phyloP scores from a whole-genome alignment of 2,888 invertebrate genomes.

The Hecatera dysodea region DNA sequence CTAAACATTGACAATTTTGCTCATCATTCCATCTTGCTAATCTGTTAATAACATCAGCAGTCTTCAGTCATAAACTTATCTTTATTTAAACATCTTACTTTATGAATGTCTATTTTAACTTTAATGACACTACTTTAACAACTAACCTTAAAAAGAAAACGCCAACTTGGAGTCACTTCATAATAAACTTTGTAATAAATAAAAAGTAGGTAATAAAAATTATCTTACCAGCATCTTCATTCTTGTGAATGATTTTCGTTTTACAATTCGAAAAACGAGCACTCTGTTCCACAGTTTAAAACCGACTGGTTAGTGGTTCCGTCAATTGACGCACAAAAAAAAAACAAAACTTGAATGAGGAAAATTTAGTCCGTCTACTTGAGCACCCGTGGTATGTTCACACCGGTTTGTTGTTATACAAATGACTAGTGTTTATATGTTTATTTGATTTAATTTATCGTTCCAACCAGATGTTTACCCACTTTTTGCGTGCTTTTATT shows the following conservation, averaged over 20 bases:
- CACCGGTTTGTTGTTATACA: constrained; percentile 58
- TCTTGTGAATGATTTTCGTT: constrained; percentile 2
- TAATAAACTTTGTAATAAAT: constrained; percentile 14
- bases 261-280: constrained; percentile 46
- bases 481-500: constrained; percentile 37
- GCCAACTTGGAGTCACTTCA: neutral
- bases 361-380: constrained; percentile 61
- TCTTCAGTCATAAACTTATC: constrained; percentile 14
- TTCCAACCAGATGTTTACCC: constrained; percentile 33
- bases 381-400: constrained; percentile 23
- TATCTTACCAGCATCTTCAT: constrained; percentile 58
- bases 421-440: constrained; percentile 44
- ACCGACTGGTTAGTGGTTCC: constrained; percentile 78
- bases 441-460: constrained; percentile 50
- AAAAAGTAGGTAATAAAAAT: neutral
- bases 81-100: constrained; percentile 27
- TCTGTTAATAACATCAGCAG: constrained; percentile 19
- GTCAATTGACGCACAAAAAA: constrained; percentile 64
- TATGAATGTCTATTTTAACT: constrained; percentile 5
- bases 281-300: constrained; percentile 64
- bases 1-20: neutral
- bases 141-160: neutral
- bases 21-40: constrained; percentile 8
- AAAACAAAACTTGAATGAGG: constrained; percentile 66
- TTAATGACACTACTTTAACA: constrained; percentile 1